These are phyloP conservation scores for Drosophila lacicola DNA, from an alignment of 2,888 invertebrate species.

Conservation along the genomic window DNA sequence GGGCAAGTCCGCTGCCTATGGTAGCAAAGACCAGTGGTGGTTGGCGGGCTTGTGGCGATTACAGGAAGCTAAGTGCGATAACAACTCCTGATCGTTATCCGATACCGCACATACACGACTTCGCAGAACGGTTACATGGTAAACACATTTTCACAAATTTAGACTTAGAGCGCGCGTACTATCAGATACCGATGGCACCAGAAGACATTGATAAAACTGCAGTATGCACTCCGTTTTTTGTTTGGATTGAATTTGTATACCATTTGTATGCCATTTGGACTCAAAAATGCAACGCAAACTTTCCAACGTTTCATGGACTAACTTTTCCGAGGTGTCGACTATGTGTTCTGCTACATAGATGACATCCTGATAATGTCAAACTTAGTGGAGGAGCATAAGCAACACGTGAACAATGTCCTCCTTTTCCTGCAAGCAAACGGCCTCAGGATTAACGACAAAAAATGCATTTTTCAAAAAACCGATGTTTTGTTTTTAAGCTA, in stretches of 20 bases:
- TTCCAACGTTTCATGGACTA: conserved; percentile 10
- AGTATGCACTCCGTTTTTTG: conserved; percentile 26
- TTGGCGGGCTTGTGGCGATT: conserved; percentile 79
- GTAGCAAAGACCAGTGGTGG: conserved; percentile 56
- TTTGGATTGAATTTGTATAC: conserved; percentile 18
- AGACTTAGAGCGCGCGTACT: conserved; percentile 18
- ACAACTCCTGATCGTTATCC: conserved; percentile 82
- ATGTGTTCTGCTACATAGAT: conserved; percentile 2
- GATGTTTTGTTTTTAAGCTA: conserved; percentile 4
- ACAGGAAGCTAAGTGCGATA: conserved; percentile 63
- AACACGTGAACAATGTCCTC: background rate
- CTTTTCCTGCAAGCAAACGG: background rate
- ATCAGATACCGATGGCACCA: conserved; percentile 8
- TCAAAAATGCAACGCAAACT: background rate
- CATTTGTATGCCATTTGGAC: no score
- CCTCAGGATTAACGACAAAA: background rate
- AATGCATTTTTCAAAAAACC: background rate
- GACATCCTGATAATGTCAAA: conserved; percentile 6
- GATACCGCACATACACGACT: conserved; percentile 73
- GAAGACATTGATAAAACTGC: conserved; percentile 29
- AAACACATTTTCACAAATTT: no score
- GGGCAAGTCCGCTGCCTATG: conserved; percentile 82
- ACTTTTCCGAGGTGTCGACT: conserved; percentile 5
- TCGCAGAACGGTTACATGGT: no score
- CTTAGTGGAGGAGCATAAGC: background rate